phyloP scores from a whole-genome alignment of 2,888 invertebrate species.

The Ormyrus labotus region DNA sequence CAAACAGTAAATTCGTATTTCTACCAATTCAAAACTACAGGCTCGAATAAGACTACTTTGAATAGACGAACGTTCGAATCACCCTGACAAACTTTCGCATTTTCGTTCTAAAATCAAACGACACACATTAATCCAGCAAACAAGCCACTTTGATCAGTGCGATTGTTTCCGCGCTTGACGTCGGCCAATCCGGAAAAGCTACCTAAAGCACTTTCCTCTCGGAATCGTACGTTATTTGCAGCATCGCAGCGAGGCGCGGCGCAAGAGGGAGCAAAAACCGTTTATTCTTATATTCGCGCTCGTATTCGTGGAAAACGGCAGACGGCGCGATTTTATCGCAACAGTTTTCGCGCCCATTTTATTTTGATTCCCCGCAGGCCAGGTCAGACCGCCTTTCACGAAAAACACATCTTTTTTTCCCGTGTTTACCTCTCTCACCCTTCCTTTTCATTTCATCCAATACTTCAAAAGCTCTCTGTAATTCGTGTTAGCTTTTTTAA shows the following conservation, averaged over 20 bases:
- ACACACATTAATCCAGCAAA: too few species aligned
- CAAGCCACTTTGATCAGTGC: too few species aligned
- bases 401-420: neutral
- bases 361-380: slow-evolving; percentile 36
- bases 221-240: neutral
- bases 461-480: slow-evolving; percentile 30
- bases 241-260: neutral
- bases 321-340: slow-evolving; percentile 41
- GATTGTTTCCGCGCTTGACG: too few species aligned
- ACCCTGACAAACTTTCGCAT: too few species aligned
- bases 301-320: neutral
- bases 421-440: slow-evolving; percentile 20
- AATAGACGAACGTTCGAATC: too few species aligned
- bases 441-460: slow-evolving; percentile 36
- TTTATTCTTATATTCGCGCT: slow-evolving; percentile 25
- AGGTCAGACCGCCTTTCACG: neutral
- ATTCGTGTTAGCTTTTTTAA: neutral
- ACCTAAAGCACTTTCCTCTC: too few species aligned
- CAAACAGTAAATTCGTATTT: too few species aligned
- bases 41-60: too few species aligned
- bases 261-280: neutral
- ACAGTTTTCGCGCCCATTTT: slow-evolving; percentile 45
- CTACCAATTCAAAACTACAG: too few species aligned
- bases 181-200: too few species aligned
- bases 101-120: too few species aligned